Evolutionary conservation across 2,888 invertebrate species (phyloP).

Genomic region (Brachyptera putata): DNA sequence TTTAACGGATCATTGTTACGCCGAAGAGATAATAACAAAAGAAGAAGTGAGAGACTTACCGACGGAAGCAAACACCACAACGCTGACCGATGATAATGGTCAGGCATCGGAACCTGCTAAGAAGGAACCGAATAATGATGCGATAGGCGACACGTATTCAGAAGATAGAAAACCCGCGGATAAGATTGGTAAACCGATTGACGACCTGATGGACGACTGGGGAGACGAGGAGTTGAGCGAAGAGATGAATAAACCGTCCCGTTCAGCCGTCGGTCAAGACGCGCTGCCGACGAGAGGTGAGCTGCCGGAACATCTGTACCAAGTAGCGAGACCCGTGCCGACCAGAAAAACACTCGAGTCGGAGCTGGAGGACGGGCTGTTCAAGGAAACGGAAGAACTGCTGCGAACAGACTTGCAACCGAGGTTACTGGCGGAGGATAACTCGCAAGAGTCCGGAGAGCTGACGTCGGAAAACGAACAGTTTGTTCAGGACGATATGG

Average conservation of each 20-base stretch:
- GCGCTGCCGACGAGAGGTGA: neutral
- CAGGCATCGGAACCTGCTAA: neutral
- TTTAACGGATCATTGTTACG: constrained; percentile 54
- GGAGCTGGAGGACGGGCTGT: neutral
- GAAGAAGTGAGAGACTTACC: neutral
- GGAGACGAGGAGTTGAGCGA: constrained; percentile 2
- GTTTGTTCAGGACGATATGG: too few species aligned
- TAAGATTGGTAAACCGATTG: neutral
- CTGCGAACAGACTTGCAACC: neutral
- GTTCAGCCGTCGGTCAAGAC: neutral
- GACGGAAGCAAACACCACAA: too few species aligned
- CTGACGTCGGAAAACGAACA: too few species aligned
- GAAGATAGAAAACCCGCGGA: neutral
- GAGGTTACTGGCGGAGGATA: too few species aligned
- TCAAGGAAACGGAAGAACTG: too few species aligned
- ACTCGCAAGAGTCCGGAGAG: too few species aligned
- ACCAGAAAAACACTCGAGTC: neutral
- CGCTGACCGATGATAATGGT: too few species aligned
- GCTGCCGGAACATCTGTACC: neutral
- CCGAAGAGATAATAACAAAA: constrained; percentile 17
- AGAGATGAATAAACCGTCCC: neutral
- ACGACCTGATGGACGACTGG: constrained; percentile 12
- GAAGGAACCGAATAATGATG: neutral
- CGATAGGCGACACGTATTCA: neutral
- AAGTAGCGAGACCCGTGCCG: neutral